Evolutionary conservation across 2,797 vertebrate genomes (phyloP).

Genomic region (Schizopygopsis malacanthus): DNA sequence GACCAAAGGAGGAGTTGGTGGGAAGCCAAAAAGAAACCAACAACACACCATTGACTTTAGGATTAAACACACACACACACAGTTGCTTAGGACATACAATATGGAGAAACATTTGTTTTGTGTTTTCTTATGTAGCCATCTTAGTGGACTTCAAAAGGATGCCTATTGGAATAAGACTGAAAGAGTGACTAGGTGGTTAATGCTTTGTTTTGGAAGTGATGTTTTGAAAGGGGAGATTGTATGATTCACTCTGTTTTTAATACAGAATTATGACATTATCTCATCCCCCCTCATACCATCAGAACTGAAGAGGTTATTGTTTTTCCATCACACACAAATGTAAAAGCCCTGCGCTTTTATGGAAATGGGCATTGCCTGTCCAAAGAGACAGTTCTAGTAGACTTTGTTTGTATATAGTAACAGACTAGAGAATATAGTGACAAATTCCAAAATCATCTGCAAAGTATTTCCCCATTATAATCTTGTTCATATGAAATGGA

Average conservation of each 20-base stretch:
- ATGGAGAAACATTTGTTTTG: slow-evolving; percentile 26
- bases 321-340: slow-evolving; percentile 67
- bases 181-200: slow-evolving; percentile 34
- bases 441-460: slow-evolving; percentile 67
- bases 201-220: slow-evolving; percentile 56
- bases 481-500: slow-evolving; percentile 77
- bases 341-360: slow-evolving; percentile 74
- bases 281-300: slow-evolving; percentile 14
- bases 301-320: slow-evolving; percentile 55
- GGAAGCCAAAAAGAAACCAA: slow-evolving; percentile 45
- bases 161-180: slow-evolving; percentile 46
- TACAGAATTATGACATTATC: slow-evolving; percentile 36
- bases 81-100: not conserved
- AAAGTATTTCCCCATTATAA: slow-evolving; percentile 61
- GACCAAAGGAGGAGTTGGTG: slow-evolving; percentile 48
- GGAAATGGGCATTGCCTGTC: slow-evolving; percentile 78
- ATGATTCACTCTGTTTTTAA: slow-evolving; percentile 58
- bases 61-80: not conserved
- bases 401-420: slow-evolving; percentile 72
- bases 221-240: slow-evolving; percentile 36
- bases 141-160: slow-evolving; percentile 39
- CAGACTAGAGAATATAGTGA: slow-evolving; percentile 66
- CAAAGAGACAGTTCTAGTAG: slow-evolving; percentile 70
- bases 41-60: slow-evolving; percentile 32
- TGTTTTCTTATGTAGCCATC: slow-evolving; percentile 32